Conservation (phyloP, 2,888 invertebrate species). For the Syrphus vitripennis region DNA sequence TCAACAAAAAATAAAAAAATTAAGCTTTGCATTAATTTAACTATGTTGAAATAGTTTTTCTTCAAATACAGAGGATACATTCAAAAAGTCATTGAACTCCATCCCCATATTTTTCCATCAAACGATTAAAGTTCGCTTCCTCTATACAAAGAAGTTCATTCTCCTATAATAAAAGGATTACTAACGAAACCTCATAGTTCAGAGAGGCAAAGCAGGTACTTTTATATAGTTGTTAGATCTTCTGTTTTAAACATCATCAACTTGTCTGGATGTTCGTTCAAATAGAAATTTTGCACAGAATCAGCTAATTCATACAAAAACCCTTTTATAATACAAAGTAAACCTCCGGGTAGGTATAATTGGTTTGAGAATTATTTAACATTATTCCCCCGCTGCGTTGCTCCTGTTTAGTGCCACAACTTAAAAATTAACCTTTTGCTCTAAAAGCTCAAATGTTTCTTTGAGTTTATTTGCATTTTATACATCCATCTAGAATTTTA, state of each 20-base stretch:
- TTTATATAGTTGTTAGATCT: not conserved
- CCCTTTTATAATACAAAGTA: not conserved
- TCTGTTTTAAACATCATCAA: not conserved
- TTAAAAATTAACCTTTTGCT: conserved; percentile 1
- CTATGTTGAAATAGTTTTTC: not conserved
- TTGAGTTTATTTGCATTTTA: not conserved
- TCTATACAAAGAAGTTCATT: no score
- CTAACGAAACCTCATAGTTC: not conserved
- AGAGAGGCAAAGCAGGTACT: not conserved
- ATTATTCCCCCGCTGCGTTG: no score
- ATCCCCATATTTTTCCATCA: not conserved
- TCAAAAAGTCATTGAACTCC: not conserved
- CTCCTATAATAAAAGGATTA: not conserved
- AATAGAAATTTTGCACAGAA: conserved; percentile 20
- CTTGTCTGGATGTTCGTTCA: conserved; percentile 4
- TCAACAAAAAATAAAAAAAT: not conserved
- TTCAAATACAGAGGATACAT: not conserved
- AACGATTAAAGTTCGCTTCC: not conserved
- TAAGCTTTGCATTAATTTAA: not conserved
- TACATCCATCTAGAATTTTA: not conserved
- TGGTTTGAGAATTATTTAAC: conserved; percentile 4
- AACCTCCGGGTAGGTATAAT: not conserved
- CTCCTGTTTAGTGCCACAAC: not conserved
- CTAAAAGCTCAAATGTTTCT: not conserved
- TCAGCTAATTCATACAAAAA: conserved; percentile 4